Evolutionary conservation across 2,113 vertebrate genomes (phyloP).

Genomic region (Anarhynchus alexandrinus): DNA sequence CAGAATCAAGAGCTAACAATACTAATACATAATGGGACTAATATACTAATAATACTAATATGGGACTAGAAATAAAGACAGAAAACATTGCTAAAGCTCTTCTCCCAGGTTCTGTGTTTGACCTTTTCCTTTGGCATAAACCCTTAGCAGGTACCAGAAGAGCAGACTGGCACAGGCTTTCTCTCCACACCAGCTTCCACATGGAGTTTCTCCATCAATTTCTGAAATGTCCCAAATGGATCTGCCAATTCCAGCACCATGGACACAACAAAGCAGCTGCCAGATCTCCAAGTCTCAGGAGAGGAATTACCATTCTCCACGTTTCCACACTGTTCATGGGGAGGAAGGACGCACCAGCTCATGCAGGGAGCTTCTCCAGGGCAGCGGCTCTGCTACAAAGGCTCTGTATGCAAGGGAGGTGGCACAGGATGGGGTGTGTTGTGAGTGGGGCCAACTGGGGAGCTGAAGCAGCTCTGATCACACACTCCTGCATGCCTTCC

Average conservation of each 20-base stretch:
- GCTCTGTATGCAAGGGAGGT: fast-evolving
- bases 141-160: background rate
- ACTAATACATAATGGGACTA: too few relatives aligned
- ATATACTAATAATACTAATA: background rate
- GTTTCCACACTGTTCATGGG: background rate
- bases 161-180: background rate
- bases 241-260: background rate
- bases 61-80: background rate
- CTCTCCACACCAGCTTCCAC: background rate
- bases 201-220: background rate
- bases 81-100: background rate
- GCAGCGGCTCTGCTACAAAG: background rate
- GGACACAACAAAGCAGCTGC: background rate
- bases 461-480: background rate
- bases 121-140: background rate
- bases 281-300: background rate
- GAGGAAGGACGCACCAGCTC: background rate
- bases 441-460: background rate
- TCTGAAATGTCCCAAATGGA: background rate
- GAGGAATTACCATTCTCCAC: background rate
- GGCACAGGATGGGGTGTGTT: background rate
- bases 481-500: background rate
- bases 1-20: background rate
- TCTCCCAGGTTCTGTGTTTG: background rate
- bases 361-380: background rate